Evolutionary conservation across 1,140 invertebrate genomes (phyloP), one percentile per base, ranked within the genome.

Genomic region (Pemphigus obesinymphae): DNA sequence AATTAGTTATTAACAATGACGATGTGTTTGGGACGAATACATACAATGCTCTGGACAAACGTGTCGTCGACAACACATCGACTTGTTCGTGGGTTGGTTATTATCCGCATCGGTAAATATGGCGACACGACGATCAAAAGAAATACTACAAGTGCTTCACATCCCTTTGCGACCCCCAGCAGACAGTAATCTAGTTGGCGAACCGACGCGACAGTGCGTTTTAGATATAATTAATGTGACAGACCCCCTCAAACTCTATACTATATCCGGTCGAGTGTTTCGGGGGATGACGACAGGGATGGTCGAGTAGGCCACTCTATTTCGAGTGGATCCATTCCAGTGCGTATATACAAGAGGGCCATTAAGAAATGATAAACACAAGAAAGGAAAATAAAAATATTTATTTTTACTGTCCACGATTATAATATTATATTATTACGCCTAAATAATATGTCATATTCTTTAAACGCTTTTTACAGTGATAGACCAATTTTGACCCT

Each of bases 161-260:
- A 7, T 20, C 3, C 17, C 29, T 31, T 26, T 29, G 3, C 1
- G 8, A 6, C 23, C 37, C 7, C 20, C 40, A 70, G 40, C 10
- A 8, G 1, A 11, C 23, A n/a, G n/a, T n/a, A n/a, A n/a, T 55
- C 2, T 40, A 20, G 20, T 43, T 3, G 15, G 37, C 17, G 7
- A 43, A 43, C 66, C 20, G 26, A 40, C n/a, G 37, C 37, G 13
- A 43, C 37, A 70, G 37, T 40, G 20, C 37, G n/a, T 70, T 43
- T 8, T 7, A 63, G 13, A 26, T 45, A 73, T 73, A 73, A 73
- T 73, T 73, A 50, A 73, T 73, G 68, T 40, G 37, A 72, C 43
- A 50, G 40, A 50, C 15, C 26, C n/a, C n/a, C 70, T 73, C 8
- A 7, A 50, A 29, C 43, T 31, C 17, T 10, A 7, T 23, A 70